Base-by-base conservation (phyloP, 2,797 vertebrate genomes). In the Botia almorhae region DNA sequence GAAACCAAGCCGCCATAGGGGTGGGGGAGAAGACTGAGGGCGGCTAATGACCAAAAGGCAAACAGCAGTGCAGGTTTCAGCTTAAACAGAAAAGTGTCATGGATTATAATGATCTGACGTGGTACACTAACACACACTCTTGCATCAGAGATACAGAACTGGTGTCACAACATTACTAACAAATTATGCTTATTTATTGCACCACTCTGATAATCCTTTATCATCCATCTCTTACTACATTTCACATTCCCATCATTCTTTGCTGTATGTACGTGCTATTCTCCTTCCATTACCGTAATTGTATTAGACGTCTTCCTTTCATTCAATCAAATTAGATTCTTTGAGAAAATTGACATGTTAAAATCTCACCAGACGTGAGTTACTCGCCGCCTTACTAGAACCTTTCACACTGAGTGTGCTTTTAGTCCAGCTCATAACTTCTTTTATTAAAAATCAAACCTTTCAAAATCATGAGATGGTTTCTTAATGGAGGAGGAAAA, bases 281-380 rank as follows among this genome's bases (percentile, higher is more conserved):
- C 26, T 51, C 39, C 55, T 78, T 78, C 39, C 55, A 61, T 69
- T 60, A 51, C n/a, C 14, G n/a, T 50, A 51, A 61, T 63, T 50
- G 10, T 19, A 78, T 70, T 61, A 78, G 23, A 70, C 67, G 17
- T 56, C 64, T 23, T 58, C 4, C 26, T 69, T 50, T 69, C 5
- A 23, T 69, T 78, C 56, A 39, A 69, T 78, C 39, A 70, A 70
- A 78, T 60, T 78, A 46, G 76, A 78, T 78, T 78, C 16, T 78
- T 36, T 50, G 17, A 29, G 67, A 60, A 60, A 78, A 69, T 7
- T 50, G 36, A 77, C 17, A 7, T 50, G 65, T 33, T 58, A 16
- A 69, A 78, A 69, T 48, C 21, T 70, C 36, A 58, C 21, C 64
- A 68, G 74, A 68, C 63, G 17, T 55, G 33, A 43, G 65, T 33